Conservation (phyloP, 2,797 vertebrate genomes). For the Distichodus sexfasciatus region DNA sequence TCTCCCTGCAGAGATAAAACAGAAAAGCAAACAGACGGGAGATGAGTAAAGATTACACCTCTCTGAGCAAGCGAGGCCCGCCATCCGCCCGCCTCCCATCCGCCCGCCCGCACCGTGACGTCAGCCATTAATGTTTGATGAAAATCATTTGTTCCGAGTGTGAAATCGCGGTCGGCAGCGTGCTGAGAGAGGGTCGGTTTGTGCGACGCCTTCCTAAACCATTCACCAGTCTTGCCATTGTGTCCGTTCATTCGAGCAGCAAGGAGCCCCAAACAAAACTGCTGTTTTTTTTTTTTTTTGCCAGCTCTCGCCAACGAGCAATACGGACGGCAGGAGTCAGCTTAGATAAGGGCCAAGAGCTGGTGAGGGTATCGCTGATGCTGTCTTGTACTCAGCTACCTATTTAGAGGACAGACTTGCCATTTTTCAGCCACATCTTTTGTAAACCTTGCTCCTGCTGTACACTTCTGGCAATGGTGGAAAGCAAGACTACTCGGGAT, state of each 20-base stretch:
- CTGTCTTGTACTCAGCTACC: neutral
- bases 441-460: too few relatives aligned
- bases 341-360: conserved; percentile 51
- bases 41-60: conserved; percentile 45
- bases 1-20: conserved; percentile 51
- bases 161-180: conserved; percentile 27
- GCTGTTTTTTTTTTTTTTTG: too few relatives aligned
- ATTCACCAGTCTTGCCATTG: conserved; percentile 11
- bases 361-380: conserved; percentile 45
- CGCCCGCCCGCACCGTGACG: conserved; percentile 29
- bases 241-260: conserved; percentile 13
- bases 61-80: conserved; percentile 7
- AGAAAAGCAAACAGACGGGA: conserved; percentile 40
- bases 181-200: conserved; percentile 1
- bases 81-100: too few relatives aligned
- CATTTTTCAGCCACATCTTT: too few relatives aligned
- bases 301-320: conserved; percentile 6
- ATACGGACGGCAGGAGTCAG: conserved; percentile 52
- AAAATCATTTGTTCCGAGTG: conserved; percentile 42
- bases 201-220: neutral
- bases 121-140: conserved; percentile 51
- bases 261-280: conserved; percentile 6
- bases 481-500: too few relatives aligned
- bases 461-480: too few relatives aligned
- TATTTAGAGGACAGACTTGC: too few relatives aligned